Evolutionary conservation across 2,113 vertebrate genomes (phyloP).

Genomic region (Thymallus thymallus): DNA sequence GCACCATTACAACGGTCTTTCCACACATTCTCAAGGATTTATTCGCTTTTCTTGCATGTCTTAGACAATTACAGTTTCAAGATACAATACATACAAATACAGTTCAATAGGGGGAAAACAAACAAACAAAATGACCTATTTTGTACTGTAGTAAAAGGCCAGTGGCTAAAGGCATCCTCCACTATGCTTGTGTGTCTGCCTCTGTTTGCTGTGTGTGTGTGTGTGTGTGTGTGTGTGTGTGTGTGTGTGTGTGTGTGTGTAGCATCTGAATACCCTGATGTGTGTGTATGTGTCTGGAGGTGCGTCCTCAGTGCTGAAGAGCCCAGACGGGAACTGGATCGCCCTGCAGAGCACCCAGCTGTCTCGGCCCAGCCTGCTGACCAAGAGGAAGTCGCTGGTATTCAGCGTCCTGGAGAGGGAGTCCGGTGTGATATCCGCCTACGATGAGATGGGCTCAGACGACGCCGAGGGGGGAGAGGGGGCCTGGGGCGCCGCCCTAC

Average conservation of each 20-base stretch:
- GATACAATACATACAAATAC: not conserved
- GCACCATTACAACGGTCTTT: not conserved
- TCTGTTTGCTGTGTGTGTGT: not conserved
- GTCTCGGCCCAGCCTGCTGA: conserved; percentile 79
- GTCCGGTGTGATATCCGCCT: conserved; percentile 82
- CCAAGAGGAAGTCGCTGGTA: conserved; percentile 82
- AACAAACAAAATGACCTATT: too few relatives aligned
- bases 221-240: conserved; percentile 8
- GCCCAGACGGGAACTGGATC: conserved; percentile 93
- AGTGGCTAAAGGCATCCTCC: conserved; percentile 9
- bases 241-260: conserved; percentile 2
- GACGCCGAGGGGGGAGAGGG: conserved; percentile 58
- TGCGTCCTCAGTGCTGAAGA: conserved; percentile 80
- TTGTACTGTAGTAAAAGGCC: not conserved
- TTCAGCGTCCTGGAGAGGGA: conserved; percentile 84
- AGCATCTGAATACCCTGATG: not conserved
- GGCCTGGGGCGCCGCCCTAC: conserved; percentile 57
- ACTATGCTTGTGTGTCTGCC: conserved; percentile 13
- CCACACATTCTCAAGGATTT: not conserved
- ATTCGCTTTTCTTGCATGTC: too few relatives aligned
- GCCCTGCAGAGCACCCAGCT: conserved; percentile 79
- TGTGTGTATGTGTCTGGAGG: conserved; percentile 42
- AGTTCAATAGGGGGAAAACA: too few relatives aligned
- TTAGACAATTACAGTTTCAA: not conserved
- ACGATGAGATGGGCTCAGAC: conserved; percentile 85